phyloP scores from a whole-genome alignment of 1,140 invertebrate genomes.

The Nasonia vitripennis region DNA sequence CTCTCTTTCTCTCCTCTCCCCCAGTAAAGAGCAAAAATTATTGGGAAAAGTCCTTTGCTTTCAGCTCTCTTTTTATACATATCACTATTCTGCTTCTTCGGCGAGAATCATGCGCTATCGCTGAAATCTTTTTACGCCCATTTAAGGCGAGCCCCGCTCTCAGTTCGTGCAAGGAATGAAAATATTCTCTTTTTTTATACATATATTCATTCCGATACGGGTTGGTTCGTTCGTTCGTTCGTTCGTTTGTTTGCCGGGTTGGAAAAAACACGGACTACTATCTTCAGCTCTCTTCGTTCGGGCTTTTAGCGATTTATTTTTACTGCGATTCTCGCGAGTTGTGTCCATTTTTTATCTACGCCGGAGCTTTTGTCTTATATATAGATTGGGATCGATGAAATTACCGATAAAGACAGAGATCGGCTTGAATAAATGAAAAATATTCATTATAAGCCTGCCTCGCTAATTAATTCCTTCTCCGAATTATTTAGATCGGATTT shows the following conservation, averaged over 20 bases:
- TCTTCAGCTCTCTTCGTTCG: too few species aligned
- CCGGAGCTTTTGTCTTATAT: too few species aligned
- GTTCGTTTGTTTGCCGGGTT: not conserved
- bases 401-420: too few species aligned
- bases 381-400: too few species aligned
- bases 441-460: too few species aligned
- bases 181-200: not conserved
- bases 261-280: not conserved
- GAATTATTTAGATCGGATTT: too few species aligned
- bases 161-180: not conserved
- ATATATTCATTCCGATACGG: not conserved
- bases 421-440: too few species aligned
- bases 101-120: not conserved
- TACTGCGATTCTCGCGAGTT: too few species aligned
- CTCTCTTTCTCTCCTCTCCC: not conserved
- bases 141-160: not conserved
- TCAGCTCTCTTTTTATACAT: not conserved
- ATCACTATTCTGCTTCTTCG: not conserved
- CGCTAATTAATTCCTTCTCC: too few species aligned
- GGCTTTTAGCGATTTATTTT: too few species aligned
- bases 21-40: not conserved
- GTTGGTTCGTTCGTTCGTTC: not conserved
- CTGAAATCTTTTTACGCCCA: not conserved
- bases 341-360: too few species aligned
- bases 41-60: not conserved